Percentiles rank a stretch among this genome's conserved stretches.
Conservation (phyloP, 1,140 invertebrate genomes). For the Steinernema feltiae region DNA sequence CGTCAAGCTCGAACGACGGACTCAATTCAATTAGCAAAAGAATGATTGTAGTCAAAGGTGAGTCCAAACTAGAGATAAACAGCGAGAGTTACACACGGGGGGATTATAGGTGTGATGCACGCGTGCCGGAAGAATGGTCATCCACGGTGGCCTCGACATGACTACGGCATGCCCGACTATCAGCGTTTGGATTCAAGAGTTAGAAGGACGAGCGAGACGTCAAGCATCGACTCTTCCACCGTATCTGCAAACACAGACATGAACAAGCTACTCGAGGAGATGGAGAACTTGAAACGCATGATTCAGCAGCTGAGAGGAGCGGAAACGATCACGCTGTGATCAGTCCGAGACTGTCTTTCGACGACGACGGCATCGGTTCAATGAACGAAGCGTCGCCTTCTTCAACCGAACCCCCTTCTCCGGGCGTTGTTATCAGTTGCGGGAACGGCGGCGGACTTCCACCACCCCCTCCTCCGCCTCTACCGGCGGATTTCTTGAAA, state of each 20-base stretch:
- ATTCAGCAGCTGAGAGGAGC: not conserved
- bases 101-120: not conserved
- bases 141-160: not conserved
- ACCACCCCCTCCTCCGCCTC: slow-evolving; percentile 7
- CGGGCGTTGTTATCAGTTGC: not conserved
- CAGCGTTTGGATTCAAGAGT: not conserved
- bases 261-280: not conserved
- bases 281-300: not conserved
- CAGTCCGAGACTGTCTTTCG: not conserved
- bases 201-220: not conserved
- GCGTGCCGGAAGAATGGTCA: not conserved
- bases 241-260: not conserved
- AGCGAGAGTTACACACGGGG: too few relatives aligned
- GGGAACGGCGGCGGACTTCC: too few relatives aligned
- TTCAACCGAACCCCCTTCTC: not conserved
- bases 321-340: not conserved
- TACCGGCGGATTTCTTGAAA: not conserved
- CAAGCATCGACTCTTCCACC: not conserved
- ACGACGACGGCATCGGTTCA: slow-evolving; percentile 3
- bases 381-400: not conserved
- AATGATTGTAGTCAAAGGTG: not conserved
- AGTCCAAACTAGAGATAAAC: too few relatives aligned
- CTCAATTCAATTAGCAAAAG: not conserved
- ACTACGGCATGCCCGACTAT: not conserved
- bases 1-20: not conserved